Conservation (phyloP, 1,140 invertebrate species). For the Drosophila murphyi region DNA sequence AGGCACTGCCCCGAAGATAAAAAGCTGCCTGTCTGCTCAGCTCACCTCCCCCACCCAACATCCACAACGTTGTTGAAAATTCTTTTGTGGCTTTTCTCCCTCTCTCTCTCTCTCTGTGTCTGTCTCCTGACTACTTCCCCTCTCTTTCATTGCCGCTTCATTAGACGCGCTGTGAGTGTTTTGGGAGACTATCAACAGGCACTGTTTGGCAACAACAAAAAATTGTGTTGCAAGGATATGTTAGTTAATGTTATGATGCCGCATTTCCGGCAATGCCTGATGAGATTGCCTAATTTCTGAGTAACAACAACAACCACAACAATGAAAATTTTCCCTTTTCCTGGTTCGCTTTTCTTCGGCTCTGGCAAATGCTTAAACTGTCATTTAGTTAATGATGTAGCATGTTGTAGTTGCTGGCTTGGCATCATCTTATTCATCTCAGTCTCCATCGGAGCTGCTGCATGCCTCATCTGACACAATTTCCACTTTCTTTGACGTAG, state of each 20-base stretch:
- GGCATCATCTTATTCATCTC: neutral
- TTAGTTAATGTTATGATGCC: constrained; percentile 76
- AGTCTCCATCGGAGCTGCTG: neutral
- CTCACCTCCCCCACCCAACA: neutral
- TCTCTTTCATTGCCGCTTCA: constrained; percentile 62
- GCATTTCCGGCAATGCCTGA: constrained; percentile 52
- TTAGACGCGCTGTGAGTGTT: constrained; percentile 50
- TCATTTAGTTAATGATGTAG: constrained; percentile 77
- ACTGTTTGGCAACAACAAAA: constrained; percentile 40
- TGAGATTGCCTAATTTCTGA: constrained; percentile 51
- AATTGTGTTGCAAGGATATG: constrained; percentile 69
- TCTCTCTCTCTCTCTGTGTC: constrained; percentile 10
- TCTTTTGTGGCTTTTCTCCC: constrained; percentile 22
- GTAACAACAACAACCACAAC: constrained; percentile 27
- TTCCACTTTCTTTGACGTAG: constrained; percentile 54
- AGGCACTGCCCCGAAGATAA: neutral
- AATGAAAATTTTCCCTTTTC: constrained; percentile 32
- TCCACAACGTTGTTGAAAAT: constrained; percentile 4
- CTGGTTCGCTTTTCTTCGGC: constrained; percentile 5
- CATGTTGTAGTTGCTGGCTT: constrained; percentile 54
- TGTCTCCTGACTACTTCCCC: constrained; percentile 4
- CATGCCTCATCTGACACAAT: constrained; percentile 52
- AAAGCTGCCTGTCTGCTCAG: constrained; percentile 5
- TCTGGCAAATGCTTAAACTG: constrained; percentile 65
- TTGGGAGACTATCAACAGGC: constrained; percentile 68